A percentile compares a stretch with the other conserved stretches of the same genome.
These are phyloP conservation scores for Oenanthe oenanthe DNA, from an alignment of 2,113 vertebrate genomes.

Conservation along the genomic window DNA sequence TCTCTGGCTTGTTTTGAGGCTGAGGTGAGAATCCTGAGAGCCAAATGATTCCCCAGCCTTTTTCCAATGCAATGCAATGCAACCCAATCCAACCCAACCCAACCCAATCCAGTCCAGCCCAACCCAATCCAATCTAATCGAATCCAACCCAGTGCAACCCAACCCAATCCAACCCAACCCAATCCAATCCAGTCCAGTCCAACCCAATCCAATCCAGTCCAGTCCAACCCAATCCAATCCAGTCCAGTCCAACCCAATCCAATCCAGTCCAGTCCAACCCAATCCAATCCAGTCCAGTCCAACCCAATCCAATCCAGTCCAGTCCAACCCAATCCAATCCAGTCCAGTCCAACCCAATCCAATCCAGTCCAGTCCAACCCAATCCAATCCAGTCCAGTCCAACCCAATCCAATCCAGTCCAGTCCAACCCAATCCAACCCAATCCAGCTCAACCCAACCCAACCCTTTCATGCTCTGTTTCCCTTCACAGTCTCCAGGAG, in stretches of 20 bases:
- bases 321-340: not conserved
- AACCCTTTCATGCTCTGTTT: not conserved
- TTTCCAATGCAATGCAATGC: too few species aligned
- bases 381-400: not conserved
- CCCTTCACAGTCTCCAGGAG: slow-evolving; percentile 80
- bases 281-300: not conserved
- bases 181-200: too few species aligned
- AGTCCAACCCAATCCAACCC: too few species aligned
- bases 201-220: too few species aligned
- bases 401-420: not conserved
- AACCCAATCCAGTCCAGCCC: too few species aligned
- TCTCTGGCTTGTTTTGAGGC: not conserved
- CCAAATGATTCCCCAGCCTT: not conserved
- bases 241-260: too few species aligned
- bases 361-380: not conserved
- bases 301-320: not conserved
- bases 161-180: too few species aligned
- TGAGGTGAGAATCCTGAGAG: not conserved
- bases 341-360: not conserved
- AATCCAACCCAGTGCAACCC: too few species aligned
- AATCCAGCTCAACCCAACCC: not conserved
- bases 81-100: too few species aligned
- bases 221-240: too few species aligned
- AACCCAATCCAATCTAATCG: too few species aligned
- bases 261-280: too few species aligned